Percentiles rank a stretch among this genome's conserved stretches.
Evolutionary conservation across 2,888 invertebrate genomes (phyloP).

Genomic region (Tinea trinotella): DNA sequence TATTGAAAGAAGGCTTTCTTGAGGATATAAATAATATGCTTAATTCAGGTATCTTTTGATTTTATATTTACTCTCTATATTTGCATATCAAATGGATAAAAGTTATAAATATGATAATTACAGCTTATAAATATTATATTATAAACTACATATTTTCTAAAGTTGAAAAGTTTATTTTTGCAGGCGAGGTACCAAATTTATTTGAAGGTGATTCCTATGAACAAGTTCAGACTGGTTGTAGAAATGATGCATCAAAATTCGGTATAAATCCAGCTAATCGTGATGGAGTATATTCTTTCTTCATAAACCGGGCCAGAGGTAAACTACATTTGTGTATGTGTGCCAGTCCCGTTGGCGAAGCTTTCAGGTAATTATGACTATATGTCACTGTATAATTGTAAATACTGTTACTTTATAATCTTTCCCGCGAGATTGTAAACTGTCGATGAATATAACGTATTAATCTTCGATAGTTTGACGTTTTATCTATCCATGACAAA

Average conservation of each 20-base stretch:
- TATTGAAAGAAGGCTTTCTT: slow-evolving; percentile 90
- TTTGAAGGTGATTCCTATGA: slow-evolving; percentile 91
- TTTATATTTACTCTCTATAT: too few species aligned
- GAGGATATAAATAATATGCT: slow-evolving; percentile 94
- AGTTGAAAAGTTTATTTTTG: too few species aligned
- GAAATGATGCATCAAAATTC: slow-evolving; percentile 78
- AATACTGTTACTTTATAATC: too few species aligned
- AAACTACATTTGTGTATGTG: slow-evolving; percentile 90
- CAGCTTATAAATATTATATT: too few species aligned
- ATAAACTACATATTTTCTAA: too few species aligned
- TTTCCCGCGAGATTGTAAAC: too few species aligned
- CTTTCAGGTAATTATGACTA: slow-evolving; percentile 79
- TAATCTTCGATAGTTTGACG: too few species aligned
- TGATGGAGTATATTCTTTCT: slow-evolving; percentile 88
- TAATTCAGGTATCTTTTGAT: slow-evolving; percentile 81
- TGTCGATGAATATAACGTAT: too few species aligned
- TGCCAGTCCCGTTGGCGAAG: slow-evolving; percentile 92
- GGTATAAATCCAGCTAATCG: slow-evolving; percentile 79
- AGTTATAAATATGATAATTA: too few species aligned
- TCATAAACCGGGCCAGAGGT: slow-evolving; percentile 85
- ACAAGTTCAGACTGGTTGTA: slow-evolving; percentile 82
- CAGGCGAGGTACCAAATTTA: slow-evolving; percentile 92
- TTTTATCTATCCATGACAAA: too few species aligned
- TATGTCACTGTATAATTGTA: too few species aligned
- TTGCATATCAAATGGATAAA: too few species aligned